phyloP scores from a whole-genome alignment of 2,797 vertebrate species.

The Gymnoscopelus braueri region DNA sequence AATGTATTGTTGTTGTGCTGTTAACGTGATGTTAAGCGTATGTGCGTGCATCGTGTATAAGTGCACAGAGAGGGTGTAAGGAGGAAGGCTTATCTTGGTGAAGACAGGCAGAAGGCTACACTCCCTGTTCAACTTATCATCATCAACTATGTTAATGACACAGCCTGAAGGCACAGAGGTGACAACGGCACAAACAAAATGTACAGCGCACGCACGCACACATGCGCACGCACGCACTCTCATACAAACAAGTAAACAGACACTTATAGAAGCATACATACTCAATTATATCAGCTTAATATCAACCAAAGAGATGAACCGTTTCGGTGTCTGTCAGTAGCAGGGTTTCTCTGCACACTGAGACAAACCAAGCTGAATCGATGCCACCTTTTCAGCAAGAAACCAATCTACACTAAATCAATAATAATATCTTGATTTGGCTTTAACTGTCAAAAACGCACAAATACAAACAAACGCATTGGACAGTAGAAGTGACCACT shows the following conservation, averaged over 20 bases:
- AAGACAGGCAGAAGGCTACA: slow-evolving; percentile 32
- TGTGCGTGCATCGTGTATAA: slow-evolving; percentile 16
- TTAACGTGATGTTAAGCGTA: slow-evolving; percentile 3
- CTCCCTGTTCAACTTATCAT: slow-evolving; percentile 53
- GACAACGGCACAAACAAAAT: neutral
- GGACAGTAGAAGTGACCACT: slow-evolving; percentile 3
- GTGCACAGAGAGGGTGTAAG: neutral
- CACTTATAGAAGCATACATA: slow-evolving; percentile 19
- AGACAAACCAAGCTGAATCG: slow-evolving; percentile 36
- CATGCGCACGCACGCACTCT: slow-evolving; percentile 11
- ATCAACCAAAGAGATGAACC: slow-evolving; percentile 31
- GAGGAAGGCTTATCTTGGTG: slow-evolving; percentile 25
- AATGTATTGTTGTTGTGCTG: neutral
- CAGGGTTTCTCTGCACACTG: slow-evolving; percentile 30
- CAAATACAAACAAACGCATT: slow-evolving; percentile 5
- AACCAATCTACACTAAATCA: slow-evolving; percentile 6
- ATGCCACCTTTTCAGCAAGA: neutral
- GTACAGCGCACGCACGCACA: slow-evolving; percentile 20
- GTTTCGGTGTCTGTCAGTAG: slow-evolving; percentile 51
- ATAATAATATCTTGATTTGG: neutral
- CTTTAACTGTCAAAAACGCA: slow-evolving; percentile 14
- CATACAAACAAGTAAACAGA: slow-evolving; percentile 1
- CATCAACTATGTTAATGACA: slow-evolving; percentile 53
- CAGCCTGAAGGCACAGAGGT: slow-evolving; percentile 35
- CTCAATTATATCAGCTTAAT: no score